These are phyloP conservation scores for Collichthys lucidus DNA, from an alignment of 2,113 vertebrate genomes.

Conservation along the genomic window DNA sequence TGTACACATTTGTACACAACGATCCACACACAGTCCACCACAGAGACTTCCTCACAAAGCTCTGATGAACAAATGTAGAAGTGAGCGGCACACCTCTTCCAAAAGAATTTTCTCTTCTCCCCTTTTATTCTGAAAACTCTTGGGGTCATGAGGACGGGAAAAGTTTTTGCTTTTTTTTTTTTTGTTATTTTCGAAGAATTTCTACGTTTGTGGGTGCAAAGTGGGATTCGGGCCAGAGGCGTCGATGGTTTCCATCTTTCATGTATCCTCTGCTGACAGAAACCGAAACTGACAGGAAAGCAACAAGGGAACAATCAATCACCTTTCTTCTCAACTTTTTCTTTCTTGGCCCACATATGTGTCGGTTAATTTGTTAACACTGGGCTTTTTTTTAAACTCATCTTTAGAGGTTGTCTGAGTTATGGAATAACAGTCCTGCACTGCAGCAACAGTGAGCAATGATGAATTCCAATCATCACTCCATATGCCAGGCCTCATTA, in stretches of 20 bases:
- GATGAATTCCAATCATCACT: constrained; percentile 78
- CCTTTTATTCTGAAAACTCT: constrained; percentile 70
- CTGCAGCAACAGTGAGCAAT: constrained; percentile 64
- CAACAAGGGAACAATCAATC: constrained; percentile 77
- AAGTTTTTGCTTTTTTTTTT: constrained; percentile 57
- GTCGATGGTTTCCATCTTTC: constrained; percentile 72
- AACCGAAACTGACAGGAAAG: constrained; percentile 67
- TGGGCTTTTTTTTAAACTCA: constrained; percentile 25
- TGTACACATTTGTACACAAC: constrained; percentile 62
- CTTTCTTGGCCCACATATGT: constrained; percentile 57
- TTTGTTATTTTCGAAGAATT: constrained; percentile 76
- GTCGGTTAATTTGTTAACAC: constrained; percentile 72
- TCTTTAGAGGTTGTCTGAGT: constrained; percentile 64
- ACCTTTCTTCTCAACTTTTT: constrained; percentile 72
- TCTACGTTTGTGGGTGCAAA: constrained; percentile 70
- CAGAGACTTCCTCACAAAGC: constrained; percentile 54
- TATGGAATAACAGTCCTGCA: constrained; percentile 55
- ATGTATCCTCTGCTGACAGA: constrained; percentile 78
- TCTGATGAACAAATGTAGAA: constrained; percentile 51
- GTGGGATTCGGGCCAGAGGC: constrained; percentile 78
- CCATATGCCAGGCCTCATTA: constrained; percentile 82
- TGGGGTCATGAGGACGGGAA: constrained; percentile 65
- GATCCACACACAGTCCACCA: constrained; percentile 62
- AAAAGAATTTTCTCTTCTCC: constrained; percentile 21
- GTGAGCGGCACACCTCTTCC: constrained; percentile 63